Evolutionary conservation across 1,140 invertebrate genomes (phyloP), one percentile per base, ranked within the genome.

Genomic region (Gerris buenoi): DNA sequence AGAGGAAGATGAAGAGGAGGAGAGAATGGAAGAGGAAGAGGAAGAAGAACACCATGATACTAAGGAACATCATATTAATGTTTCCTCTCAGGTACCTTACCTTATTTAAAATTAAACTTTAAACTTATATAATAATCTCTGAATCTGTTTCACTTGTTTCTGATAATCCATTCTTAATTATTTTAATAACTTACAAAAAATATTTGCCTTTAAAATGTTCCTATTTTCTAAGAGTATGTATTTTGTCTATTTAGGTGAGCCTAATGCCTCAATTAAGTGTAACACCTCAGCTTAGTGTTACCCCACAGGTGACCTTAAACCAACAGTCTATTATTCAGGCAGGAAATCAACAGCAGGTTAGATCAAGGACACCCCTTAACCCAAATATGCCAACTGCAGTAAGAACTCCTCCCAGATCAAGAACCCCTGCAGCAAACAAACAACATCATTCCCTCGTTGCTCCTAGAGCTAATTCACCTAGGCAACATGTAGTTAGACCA

Each of bases 1-100:
- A 15, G 63, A 63, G 46, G 67, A 70, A 76, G 68, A 66, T 58
- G 65, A 66, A 18, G 46, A 56, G 22, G 65, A 64, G 23, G 64
- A 65, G 58, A 60, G 56, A 28, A 26, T 1, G 1, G 46, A 61
- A 27, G 66, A 67, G 62, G 66, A 70, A 22, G 65, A 65, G 65
- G 70, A 66, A 28, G 63, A 67, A 46, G n/a, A n/a, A n/a, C n/a
- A n/a, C n/a, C n/a, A n/a, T n/a, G n/a, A n/a, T n/a, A n/a, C n/a
- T n/a, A n/a, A n/a, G n/a, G n/a, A n/a, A n/a, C n/a, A n/a, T n/a
- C n/a, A n/a, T n/a, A n/a, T n/a, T n/a, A n/a, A n/a, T n/a, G n/a
- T n/a, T n/a, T n/a, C n/a, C n/a, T n/a, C n/a, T n/a, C n/a, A n/a
- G n/a, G n/a, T n/a, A n/a, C n/a, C n/a, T n/a, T n/a, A n/a, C n/a